Conservation (phyloP, 2,888 invertebrate genomes). For the Acleris cristana region DNA sequence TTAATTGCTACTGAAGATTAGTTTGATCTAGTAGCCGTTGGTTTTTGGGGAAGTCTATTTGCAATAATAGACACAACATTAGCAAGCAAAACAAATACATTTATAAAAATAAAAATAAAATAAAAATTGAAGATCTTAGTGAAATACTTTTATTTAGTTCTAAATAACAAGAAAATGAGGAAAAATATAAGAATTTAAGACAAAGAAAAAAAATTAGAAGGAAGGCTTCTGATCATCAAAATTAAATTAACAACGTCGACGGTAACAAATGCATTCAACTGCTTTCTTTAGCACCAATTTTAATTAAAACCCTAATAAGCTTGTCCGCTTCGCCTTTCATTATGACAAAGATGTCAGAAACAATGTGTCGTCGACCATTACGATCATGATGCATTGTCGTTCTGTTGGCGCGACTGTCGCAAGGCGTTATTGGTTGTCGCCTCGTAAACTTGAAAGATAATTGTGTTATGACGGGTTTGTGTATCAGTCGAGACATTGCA, state of each 20-base stretch:
- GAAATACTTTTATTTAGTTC: too few species aligned
- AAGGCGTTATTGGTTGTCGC: conserved; percentile 40
- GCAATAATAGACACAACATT: too few species aligned
- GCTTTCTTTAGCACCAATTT: neutral
- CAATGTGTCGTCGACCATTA: conserved; percentile 61
- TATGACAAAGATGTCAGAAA: conserved; percentile 45
- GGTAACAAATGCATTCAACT: neutral
- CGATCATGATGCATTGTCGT: conserved; percentile 57
- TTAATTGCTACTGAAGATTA: neutral
- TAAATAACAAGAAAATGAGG: too few species aligned
- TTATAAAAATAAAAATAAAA: too few species aligned
- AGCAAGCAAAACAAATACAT: too few species aligned
- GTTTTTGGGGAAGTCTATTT: too few species aligned
- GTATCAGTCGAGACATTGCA: neutral
- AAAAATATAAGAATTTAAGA: too few species aligned
- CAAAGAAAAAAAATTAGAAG: too few species aligned
- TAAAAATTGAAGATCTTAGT: too few species aligned
- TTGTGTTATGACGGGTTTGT: conserved; percentile 47
- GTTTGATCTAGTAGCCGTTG: neutral
- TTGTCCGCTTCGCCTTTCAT: conserved; percentile 29
- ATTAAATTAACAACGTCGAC: too few species aligned
- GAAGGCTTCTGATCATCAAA: too few species aligned
- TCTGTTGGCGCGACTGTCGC: neutral
- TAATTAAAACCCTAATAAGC: conserved; percentile 1
- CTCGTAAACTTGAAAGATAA: conserved; percentile 48